Conservation (phyloP, 2,888 invertebrate species). For the Helobdella robusta region DNA sequence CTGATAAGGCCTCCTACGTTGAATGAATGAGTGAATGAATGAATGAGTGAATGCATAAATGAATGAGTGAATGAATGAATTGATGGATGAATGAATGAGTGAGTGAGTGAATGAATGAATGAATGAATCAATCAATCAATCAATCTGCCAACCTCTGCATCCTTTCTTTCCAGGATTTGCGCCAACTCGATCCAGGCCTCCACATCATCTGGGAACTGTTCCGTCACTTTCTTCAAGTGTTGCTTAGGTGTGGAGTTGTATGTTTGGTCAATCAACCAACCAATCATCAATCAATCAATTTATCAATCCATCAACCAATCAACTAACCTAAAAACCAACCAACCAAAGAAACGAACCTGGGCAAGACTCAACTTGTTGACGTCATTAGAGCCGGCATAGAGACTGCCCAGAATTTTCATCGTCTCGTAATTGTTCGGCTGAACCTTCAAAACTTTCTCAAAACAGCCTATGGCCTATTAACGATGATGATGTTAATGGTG, state of each 20-base stretch:
- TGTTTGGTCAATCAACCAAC: too few species aligned
- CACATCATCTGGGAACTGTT: conserved; percentile 93
- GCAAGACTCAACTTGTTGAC: conserved; percentile 68
- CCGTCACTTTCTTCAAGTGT: conserved; percentile 71
- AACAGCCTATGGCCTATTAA: conserved; percentile 81
- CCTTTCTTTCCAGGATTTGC: conserved; percentile 90
- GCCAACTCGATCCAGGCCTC: conserved; percentile 99
- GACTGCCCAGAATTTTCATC: conserved; percentile 94
- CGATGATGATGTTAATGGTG: too few species aligned
- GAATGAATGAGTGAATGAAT: too few species aligned
- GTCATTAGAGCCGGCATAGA: conserved; percentile 72
- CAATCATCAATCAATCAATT: too few species aligned
- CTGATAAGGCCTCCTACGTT: conserved; percentile 73
- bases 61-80: too few species aligned
- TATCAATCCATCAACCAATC: too few species aligned
- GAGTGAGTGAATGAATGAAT: too few species aligned
- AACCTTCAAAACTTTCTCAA: conserved; percentile 93
- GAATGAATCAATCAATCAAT: background rate
- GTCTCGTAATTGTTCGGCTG: conserved; percentile 98
- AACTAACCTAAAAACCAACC: too few species aligned
- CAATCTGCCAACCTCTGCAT: conserved; percentile 38
- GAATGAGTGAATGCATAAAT: too few species aligned
- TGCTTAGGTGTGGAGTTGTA: too few species aligned
- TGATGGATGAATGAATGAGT: too few species aligned
- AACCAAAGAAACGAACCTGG: conserved; percentile 48